Conservation (phyloP, 2,113 vertebrate species). For the Cyphomyrus plagiostoma region DNA sequence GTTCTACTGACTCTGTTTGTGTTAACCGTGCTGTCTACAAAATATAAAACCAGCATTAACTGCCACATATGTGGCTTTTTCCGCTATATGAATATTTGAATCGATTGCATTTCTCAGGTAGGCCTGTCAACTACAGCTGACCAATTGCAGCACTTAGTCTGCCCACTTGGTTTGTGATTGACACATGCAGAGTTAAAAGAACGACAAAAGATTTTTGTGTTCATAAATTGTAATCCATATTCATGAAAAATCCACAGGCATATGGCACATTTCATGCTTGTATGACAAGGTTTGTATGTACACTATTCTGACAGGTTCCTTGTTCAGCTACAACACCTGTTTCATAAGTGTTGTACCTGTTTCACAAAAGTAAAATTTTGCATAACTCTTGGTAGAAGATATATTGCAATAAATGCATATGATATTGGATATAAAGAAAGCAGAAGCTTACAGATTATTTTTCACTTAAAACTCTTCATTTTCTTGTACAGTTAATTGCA, state of each 20-base stretch:
- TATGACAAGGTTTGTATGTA: not conserved
- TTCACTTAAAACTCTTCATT: not conserved
- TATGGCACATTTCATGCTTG: slow-evolving; percentile 3
- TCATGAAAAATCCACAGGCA: not conserved
- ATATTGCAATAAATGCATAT: not conserved
- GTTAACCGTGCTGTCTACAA: not conserved
- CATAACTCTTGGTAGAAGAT: not conserved
- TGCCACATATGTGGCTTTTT: not conserved
- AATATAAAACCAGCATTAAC: not conserved
- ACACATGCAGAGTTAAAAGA: not conserved
- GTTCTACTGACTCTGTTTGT: not conserved
- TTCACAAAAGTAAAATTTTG: not conserved
- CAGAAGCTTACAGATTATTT: not conserved
- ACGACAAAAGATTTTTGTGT: not conserved
- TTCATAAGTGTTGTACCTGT: not conserved
- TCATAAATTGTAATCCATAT: not conserved
- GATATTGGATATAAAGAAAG: not conserved
- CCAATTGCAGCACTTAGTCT: not conserved
- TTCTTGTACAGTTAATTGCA: not conserved
- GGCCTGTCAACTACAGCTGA: not conserved
- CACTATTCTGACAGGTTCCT: not conserved
- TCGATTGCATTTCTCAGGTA: not conserved
- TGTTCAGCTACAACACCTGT: not conserved
- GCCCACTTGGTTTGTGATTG: not conserved
- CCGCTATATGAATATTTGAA: not conserved